These are phyloP conservation scores for Drosophila jambulina DNA, from an alignment of 1,140 invertebrate species.

Conservation along the genomic window DNA sequence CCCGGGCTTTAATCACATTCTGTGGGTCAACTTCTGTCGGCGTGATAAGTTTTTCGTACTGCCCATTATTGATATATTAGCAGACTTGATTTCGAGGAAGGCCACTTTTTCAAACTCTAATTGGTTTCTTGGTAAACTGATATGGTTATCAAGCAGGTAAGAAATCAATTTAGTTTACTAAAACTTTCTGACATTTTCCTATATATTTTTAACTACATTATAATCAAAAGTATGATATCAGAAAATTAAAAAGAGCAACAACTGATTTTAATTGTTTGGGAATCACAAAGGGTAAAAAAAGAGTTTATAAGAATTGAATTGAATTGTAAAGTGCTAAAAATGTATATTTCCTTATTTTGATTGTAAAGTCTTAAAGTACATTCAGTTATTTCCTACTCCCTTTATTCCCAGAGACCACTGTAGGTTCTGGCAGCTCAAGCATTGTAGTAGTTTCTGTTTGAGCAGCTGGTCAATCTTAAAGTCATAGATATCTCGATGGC, in stretches of 20 bases:
- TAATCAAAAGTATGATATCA: neutral
- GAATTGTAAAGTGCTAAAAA: neutral
- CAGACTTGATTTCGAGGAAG: neutral
- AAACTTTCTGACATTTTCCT: neutral
- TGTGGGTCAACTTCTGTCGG: slow-evolving; percentile 17
- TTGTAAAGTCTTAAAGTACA: neutral
- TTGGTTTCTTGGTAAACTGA: neutral
- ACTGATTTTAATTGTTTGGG: neutral
- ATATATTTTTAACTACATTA: neutral
- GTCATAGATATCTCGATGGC: slow-evolving; percentile 7
- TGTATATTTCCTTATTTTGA: neutral
- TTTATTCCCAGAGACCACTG: slow-evolving; percentile 21
- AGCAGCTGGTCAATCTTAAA: slow-evolving; percentile 17
- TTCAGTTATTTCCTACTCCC: neutral
- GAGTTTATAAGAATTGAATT: neutral
- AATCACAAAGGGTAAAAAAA: neutral
- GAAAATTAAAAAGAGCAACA: neutral
- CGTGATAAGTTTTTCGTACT: slow-evolving; percentile 1
- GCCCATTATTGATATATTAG: slow-evolving; percentile 15
- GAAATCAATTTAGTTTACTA: neutral
- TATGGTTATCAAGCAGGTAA: neutral
- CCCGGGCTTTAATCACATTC: slow-evolving; percentile 17
- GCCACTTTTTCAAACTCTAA: neutral
- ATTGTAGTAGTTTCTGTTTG: slow-evolving; percentile 29
- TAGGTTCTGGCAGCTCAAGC: neutral